Conservation (phyloP, 2,797 vertebrate species). For the Pterois miles region DNA sequence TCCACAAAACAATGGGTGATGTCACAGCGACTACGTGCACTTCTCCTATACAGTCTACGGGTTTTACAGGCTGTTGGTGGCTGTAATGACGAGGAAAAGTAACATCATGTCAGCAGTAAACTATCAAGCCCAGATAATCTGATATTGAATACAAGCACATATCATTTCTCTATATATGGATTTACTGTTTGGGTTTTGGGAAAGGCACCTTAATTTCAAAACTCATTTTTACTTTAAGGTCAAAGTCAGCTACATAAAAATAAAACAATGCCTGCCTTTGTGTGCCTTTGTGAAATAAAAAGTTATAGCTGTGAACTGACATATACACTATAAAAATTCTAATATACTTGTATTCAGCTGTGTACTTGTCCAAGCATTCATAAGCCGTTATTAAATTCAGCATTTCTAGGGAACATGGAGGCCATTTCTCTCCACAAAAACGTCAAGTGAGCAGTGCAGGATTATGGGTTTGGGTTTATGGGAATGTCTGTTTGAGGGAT, state of each 20-base stretch:
- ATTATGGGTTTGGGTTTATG: conserved; percentile 38
- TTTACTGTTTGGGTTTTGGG: not conserved
- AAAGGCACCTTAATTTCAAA: conserved; percentile 26
- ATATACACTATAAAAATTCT: conserved; percentile 31
- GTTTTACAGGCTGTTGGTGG: not conserved
- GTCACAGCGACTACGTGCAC: no score
- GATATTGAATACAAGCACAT: conserved; percentile 1
- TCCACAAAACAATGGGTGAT: no score
- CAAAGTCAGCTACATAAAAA: conserved; percentile 10
- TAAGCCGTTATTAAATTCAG: conserved; percentile 28
- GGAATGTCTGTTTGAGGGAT: conserved; percentile 21
- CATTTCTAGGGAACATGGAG: conserved; percentile 23
- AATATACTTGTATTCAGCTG: not conserved
- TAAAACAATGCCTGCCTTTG: conserved; percentile 19
- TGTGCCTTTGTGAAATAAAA: conserved; percentile 23
- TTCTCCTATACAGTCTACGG: not conserved
- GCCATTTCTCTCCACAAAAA: conserved; percentile 28
- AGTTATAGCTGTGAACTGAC: conserved; percentile 22
- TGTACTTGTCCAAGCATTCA: conserved; percentile 18
- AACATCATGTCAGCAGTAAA: not conserved
- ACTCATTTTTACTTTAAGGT: conserved; percentile 26
- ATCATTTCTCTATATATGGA: not conserved
- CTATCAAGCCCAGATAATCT: not conserved
- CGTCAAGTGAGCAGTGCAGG: conserved; percentile 13
- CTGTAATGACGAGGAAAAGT: no score